These are phyloP conservation scores for Rutpela maculata DNA, from an alignment of 2,888 invertebrate genomes.

Conservation along the genomic window DNA sequence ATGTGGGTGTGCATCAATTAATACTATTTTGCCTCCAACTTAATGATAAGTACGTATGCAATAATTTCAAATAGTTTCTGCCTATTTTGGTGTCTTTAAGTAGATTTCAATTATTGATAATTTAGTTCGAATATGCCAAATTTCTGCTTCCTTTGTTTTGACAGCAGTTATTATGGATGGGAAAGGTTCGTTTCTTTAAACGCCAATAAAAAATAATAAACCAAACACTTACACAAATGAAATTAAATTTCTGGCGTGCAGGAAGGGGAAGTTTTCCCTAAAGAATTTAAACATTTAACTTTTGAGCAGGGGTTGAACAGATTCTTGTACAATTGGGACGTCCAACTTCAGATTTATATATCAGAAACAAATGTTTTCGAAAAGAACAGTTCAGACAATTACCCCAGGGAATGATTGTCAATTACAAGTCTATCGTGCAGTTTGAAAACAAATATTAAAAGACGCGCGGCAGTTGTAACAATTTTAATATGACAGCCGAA, in stretches of 20 bases:
- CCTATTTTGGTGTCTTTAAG: too few relatives aligned
- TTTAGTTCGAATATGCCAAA: too few relatives aligned
- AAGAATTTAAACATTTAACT: constrained; percentile 74
- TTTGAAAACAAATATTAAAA: constrained; percentile 24
- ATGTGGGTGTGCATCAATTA: too few relatives aligned
- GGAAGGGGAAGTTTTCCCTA: constrained; percentile 66
- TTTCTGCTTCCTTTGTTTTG: too few relatives aligned
- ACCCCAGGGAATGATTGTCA: constrained; percentile 63
- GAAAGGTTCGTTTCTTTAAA: not conserved
- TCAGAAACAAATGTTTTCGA: constrained; percentile 68
- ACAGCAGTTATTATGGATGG: not conserved
- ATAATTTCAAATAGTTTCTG: too few relatives aligned
- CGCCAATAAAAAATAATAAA: constrained; percentile 24
- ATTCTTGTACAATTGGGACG: constrained; percentile 65
- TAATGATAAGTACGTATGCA: too few relatives aligned
- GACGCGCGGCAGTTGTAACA: not conserved
- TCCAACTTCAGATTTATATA: constrained; percentile 69
- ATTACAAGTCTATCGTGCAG: constrained; percentile 52
- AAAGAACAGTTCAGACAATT: constrained; percentile 63
- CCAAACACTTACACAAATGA: constrained; percentile 43
- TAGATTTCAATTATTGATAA: too few relatives aligned
- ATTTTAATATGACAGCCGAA: not conserved
- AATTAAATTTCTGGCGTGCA: constrained; percentile 61
- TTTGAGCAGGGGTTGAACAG: constrained; percentile 65
- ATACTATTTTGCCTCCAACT: too few relatives aligned